Conservation (phyloP, 2,797 vertebrate genomes). For the Melanotaenia trifasciata region DNA sequence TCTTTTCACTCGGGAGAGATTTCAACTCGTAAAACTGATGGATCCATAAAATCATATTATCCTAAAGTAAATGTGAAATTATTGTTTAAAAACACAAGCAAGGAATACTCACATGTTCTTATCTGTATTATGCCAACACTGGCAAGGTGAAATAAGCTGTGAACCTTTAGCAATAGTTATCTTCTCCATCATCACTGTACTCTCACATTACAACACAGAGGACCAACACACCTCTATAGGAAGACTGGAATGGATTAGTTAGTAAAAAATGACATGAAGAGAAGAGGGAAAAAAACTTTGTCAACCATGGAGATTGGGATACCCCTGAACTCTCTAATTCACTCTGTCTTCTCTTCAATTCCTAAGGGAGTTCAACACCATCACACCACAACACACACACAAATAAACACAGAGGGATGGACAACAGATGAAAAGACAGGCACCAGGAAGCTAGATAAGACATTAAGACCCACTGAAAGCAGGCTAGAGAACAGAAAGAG, state of each 20-base stretch:
- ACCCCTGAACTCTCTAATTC: constrained; percentile 33
- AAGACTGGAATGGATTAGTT: constrained; percentile 2
- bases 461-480: constrained; percentile 57
- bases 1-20: neutral
- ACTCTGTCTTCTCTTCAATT: constrained; percentile 18
- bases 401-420: neutral
- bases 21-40: neutral
- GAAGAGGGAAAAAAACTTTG: neutral
- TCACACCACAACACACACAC: constrained; percentile 17
- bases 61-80: neutral
- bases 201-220: neutral
- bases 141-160: too few relatives aligned
- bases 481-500: constrained; percentile 39
- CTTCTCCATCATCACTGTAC: neutral
- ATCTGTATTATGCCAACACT: too few relatives aligned
- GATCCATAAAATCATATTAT: neutral
- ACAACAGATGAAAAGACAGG: constrained; percentile 41
- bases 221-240: neutral
- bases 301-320: neutral
- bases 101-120: too few relatives aligned
- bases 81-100: too few relatives aligned
- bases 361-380: constrained; percentile 12
- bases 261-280: neutral
- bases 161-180: too few relatives aligned
- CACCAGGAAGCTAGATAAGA: constrained; percentile 50